Base-by-base conservation (phyloP, 2,888 invertebrate species). In the Mimas tiliae region DNA sequence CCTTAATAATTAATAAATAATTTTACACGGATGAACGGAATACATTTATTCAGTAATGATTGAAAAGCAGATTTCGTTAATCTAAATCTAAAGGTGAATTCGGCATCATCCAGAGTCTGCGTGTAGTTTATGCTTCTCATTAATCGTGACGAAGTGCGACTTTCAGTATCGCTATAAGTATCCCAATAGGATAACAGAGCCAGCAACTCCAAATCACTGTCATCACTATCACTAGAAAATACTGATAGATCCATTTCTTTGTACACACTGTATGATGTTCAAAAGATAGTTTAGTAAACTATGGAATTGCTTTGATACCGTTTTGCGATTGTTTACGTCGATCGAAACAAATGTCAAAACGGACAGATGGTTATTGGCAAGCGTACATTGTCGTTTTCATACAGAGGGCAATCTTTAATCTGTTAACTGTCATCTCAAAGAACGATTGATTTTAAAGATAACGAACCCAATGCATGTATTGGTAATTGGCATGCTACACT, bases 191-290 rank as follows among this genome's bases (percentile, higher is more conserved):
- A 65, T 69, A 69, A 66, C 42, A 63, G 63, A 63, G 65, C 52
- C 42, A 68, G 65, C 8, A 53, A 21, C 33, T 70, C 68, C 62
- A 70, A 19, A 64, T 70, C 70, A 65, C 67, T 70, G 48, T 67
- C 67, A 34, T 65, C 65, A 65, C 65, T 65, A 38, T 65, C 65
- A 65, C 65, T 65, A 8, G 50, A 65, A 12, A 64, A 38, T 52
- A 62, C 38, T 12, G 33, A 45, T 47, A 45, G 4, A 2, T 45
- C 45, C 45, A 45, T 45, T 45, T 45, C 45, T 45, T 45, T 45
- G 4, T 45, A 45, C 4, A 8, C 45, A 45, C 1, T 11, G 45
- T 45, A 11, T 12, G 45, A 45, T 45, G 9, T 45, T 45, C 45
- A 45, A 12, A 45, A 45, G 45, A 45, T n/a, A n/a, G n/a, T n/a